Percentiles rank a stretch among this genome's conserved stretches.
These are phyloP conservation scores for Paramormyrops hopkinsi DNA, from an alignment of 2,797 vertebrate genomes.

Conservation along the genomic window DNA sequence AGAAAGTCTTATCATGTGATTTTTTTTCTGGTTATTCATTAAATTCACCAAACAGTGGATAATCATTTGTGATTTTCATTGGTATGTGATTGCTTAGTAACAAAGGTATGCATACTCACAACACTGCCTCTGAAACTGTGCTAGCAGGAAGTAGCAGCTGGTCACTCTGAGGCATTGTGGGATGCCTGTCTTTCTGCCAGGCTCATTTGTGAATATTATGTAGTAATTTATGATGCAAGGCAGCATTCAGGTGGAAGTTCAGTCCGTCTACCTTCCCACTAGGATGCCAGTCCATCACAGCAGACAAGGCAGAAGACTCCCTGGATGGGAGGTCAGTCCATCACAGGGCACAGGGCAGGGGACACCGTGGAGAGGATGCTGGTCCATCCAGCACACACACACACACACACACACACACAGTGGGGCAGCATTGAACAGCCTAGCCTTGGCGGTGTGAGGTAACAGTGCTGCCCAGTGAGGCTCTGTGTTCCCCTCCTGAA, in stretches of 20 bases:
- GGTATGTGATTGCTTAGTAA: neutral
- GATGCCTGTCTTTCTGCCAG: neutral
- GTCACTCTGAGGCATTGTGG: neutral
- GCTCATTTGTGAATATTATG: neutral
- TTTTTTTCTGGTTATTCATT: neutral
- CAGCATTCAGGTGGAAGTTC: neutral
- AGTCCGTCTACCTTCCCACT: neutral
- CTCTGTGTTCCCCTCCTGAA: neutral
- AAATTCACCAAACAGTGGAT: neutral
- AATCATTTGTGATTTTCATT: neutral
- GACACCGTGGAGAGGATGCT: neutral
- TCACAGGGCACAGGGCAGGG: neutral
- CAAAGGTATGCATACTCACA: neutral
- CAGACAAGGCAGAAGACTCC: neutral
- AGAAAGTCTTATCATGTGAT: neutral
- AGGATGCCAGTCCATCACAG: neutral
- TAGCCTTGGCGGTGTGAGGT: neutral
- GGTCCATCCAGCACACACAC: neutral
- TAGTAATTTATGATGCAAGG: neutral
- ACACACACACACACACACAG: neutral
- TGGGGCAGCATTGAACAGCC: neutral
- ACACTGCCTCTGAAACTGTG: neutral
- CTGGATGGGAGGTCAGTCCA: neutral
- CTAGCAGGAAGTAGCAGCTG: neutral
- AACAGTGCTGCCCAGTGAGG: neutral